phyloP scores from a whole-genome alignment of 64 coral and sea anemone species.

The Exaiptasia diaphana region DNA sequence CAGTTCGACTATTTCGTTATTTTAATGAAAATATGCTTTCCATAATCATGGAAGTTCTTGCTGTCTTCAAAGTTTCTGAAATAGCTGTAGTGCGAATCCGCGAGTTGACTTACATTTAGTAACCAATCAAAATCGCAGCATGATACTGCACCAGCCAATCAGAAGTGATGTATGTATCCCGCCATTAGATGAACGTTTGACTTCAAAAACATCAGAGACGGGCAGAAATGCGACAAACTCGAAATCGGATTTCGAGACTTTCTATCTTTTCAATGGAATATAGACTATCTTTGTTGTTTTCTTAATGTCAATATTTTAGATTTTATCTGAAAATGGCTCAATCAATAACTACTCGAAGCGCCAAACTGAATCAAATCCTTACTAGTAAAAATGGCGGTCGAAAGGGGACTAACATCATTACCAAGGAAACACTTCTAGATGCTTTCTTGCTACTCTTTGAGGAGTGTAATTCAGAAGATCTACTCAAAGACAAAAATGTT shows the following conservation, averaged over 20 bases:
- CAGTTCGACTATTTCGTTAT: too few relatives aligned
- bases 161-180: background rate
- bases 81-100: too few relatives aligned
- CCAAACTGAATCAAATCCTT: conserved; percentile 84
- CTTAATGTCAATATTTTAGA: too few relatives aligned
- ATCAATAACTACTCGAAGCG: conserved; percentile 75
- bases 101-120: too few relatives aligned
- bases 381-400: conserved; percentile 65
- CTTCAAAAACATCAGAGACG: conserved; percentile 13
- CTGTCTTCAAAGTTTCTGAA: too few relatives aligned
- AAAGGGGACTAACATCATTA: conserved; percentile 10
- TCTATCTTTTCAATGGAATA: too few relatives aligned
- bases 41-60: too few relatives aligned
- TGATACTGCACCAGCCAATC: conserved; percentile 9
- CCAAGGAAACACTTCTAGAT: conserved; percentile 86
- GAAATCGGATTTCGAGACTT: too few relatives aligned
- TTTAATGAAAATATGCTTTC: too few relatives aligned
- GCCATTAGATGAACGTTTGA: conserved; percentile 19
- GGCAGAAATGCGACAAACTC: too few relatives aligned
- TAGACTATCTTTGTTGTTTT: too few relatives aligned
- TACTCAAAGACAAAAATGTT: conserved; percentile 89
- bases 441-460: conserved; percentile 89
- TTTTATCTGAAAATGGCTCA: conserved; percentile 76
- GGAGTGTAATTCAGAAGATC: conserved; percentile 76
- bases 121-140: too few relatives aligned